Conservation (phyloP, 2,797 vertebrate species). For the Echeneis naucrates region DNA sequence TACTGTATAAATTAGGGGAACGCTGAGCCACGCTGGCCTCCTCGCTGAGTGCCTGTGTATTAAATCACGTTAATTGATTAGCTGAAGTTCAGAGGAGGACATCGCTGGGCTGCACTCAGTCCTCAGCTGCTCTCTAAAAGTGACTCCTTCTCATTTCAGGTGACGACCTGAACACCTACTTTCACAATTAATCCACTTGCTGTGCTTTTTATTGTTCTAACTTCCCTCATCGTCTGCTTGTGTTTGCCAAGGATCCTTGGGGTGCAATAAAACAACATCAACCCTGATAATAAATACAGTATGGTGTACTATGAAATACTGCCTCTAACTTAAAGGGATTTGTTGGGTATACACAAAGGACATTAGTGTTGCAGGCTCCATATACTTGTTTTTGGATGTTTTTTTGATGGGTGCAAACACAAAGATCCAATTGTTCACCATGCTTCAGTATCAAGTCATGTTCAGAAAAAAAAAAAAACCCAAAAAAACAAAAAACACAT, state of each 20-base stretch:
- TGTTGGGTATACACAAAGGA: too few relatives aligned
- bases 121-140: conserved; percentile 42
- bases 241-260: background rate
- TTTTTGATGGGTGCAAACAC: too few relatives aligned
- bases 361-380: too few relatives aligned
- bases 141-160: conserved; percentile 47
- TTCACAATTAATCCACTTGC: conserved; percentile 42
- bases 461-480: too few relatives aligned
- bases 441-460: too few relatives aligned
- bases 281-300: background rate
- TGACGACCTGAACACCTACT: conserved; percentile 56
- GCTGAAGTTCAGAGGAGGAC: conserved; percentile 70
- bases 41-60: conserved; percentile 53
- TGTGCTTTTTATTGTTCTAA: conserved; percentile 3
- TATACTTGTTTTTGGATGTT: too few relatives aligned
- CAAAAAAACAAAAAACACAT: too few relatives aligned
- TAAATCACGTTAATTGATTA: conserved; percentile 77
- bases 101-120: conserved; percentile 37
- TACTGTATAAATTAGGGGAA: conserved; percentile 71
- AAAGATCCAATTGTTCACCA: too few relatives aligned
- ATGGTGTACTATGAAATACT: too few relatives aligned
- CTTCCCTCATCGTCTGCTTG: conserved; percentile 3
- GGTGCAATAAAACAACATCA: background rate
- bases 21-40: conserved; percentile 44
- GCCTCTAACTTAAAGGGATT: too few relatives aligned